These are phyloP conservation scores for Synchiropus splendidus DNA, from an alignment of 2,113 vertebrate genomes.

Conservation along the genomic window DNA sequence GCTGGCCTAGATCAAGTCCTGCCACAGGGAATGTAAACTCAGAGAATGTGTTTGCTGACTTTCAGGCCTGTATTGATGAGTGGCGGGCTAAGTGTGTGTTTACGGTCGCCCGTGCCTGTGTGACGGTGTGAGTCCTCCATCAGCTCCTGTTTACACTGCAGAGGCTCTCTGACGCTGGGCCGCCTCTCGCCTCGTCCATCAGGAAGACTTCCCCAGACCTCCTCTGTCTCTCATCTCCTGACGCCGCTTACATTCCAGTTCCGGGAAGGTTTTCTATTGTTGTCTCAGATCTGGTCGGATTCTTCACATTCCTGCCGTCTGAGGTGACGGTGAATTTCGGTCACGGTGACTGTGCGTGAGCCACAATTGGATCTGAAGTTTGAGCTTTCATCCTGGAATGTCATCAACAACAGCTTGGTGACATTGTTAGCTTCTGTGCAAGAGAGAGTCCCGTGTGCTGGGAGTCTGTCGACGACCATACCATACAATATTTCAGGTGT, in stretches of 20 bases:
- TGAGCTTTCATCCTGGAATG: too few relatives aligned
- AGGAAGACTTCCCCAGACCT: slow-evolving; percentile 20
- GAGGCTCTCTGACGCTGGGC: slow-evolving; percentile 24
- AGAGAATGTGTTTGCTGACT: slow-evolving; percentile 9
- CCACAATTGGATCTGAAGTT: too few relatives aligned
- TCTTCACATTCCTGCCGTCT: slow-evolving; percentile 29
- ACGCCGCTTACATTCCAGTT: slow-evolving; percentile 13
- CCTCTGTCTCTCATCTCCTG: slow-evolving; percentile 10
- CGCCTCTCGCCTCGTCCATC: slow-evolving; percentile 28
- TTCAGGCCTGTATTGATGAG: slow-evolving; percentile 4
- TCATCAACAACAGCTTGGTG: too few relatives aligned
- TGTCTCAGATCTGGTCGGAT: slow-evolving; percentile 10
- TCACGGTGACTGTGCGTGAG: too few relatives aligned
- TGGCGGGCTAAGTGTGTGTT: slow-evolving; percentile 21
- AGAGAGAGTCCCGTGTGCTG: too few relatives aligned
- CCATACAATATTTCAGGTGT: too few relatives aligned
- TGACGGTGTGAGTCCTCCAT: slow-evolving; percentile 33
- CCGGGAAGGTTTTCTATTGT: slow-evolving; percentile 34
- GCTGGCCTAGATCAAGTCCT: too few relatives aligned
- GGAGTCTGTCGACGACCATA: too few relatives aligned
- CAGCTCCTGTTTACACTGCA: slow-evolving; percentile 53
- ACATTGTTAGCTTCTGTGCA: too few relatives aligned
- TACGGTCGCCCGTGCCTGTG: slow-evolving; percentile 9
- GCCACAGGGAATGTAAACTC: slow-evolving; percentile 34
- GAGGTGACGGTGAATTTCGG: slow-evolving; percentile 13